These are phyloP conservation scores for Dascillus cervinus DNA, from an alignment of 2,888 invertebrate genomes.

Conservation along the genomic window DNA sequence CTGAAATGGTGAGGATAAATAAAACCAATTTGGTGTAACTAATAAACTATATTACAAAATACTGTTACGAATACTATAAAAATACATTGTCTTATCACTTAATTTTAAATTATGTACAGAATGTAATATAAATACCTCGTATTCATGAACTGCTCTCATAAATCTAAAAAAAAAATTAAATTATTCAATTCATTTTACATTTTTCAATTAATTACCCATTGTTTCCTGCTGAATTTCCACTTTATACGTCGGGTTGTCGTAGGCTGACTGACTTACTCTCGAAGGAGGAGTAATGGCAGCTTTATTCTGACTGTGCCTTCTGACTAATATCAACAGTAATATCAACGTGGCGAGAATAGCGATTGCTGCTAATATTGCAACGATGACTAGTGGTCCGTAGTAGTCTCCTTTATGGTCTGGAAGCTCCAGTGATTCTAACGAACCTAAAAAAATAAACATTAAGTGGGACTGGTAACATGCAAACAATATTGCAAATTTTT, in stretches of 20 bases:
- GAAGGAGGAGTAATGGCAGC: constrained; percentile 72
- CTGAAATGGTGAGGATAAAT: too few relatives aligned
- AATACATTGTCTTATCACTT: constrained; percentile 12
- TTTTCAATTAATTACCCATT: constrained; percentile 54
- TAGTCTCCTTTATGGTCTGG: constrained; percentile 63
- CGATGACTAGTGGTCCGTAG: constrained; percentile 81
- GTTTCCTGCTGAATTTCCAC: constrained; percentile 89
- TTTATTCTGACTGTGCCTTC: constrained; percentile 61
- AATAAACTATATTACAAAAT: constrained; percentile 23
- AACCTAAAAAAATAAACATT: constrained; percentile 34
- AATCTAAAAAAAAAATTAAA: constrained; percentile 11
- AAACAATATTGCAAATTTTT: too few relatives aligned
- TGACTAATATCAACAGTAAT: constrained; percentile 69
- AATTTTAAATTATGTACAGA: constrained; percentile 15
- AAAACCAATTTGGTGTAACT: too few relatives aligned
- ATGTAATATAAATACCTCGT: too few relatives aligned
- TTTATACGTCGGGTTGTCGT: constrained; percentile 91
- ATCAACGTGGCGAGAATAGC: constrained; percentile 76
- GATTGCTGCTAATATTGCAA: constrained; percentile 78
- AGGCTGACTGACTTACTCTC: constrained; percentile 77
- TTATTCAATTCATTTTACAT: constrained; percentile 1
- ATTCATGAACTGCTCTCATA: too few relatives aligned
- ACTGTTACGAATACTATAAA: constrained; percentile 19
- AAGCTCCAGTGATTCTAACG: constrained; percentile 44
- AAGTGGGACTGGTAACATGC: too few relatives aligned